Base-by-base conservation (phyloP, 1,140 invertebrate genomes). In the Drosophila triauraria region DNA sequence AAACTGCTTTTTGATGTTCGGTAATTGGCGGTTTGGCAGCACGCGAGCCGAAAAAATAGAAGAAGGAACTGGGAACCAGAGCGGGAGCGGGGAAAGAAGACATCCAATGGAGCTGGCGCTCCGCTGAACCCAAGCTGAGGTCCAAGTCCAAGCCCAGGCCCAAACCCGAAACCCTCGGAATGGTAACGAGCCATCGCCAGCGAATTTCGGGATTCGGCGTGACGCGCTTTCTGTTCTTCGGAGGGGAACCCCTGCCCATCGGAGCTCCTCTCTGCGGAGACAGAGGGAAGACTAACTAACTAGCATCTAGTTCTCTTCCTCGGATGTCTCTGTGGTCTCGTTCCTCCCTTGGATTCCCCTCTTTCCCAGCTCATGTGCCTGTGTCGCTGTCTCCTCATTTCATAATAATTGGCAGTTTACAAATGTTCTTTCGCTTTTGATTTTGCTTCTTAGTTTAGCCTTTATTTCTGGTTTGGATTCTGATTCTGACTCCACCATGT, bases 321-420 rank as follows among this genome's bases (percentile, higher is more conserved):
- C 61, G 79, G 78, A 87, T 87, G 83, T 88, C 76, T 72, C 83
- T 65, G 64, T 67, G 60, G 68, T 82, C 62, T 69, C 35, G 53
- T 48, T 30, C 0, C 0, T 62, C 17, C 40, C 43, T 35, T 17
- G n/a, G 1, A 10, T 30, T 25, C 25, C 25, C 53, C 30, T 32
- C 23, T 20, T 30, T 2, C 43, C 25, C 20, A 40, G 12, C 64
- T 70, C 35, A 48, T 80, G 62, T 56, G 59, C 56, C 51, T 63
- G 69, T 71, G 75, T 70, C 78, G 61, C 78, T 80, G 84, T 88
- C 84, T 88, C 44, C 57, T 71, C 74, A 75, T 88, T 88, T 88
- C 84, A 88, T 88, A 88, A 88, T 87, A 88, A 88, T 88, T 88
- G 84, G 84, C 84, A 88, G 84, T 87, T 88, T 88, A 88, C 84